Conservation (phyloP, 2,888 invertebrate species). For the Cactoblastis cactorum region DNA sequence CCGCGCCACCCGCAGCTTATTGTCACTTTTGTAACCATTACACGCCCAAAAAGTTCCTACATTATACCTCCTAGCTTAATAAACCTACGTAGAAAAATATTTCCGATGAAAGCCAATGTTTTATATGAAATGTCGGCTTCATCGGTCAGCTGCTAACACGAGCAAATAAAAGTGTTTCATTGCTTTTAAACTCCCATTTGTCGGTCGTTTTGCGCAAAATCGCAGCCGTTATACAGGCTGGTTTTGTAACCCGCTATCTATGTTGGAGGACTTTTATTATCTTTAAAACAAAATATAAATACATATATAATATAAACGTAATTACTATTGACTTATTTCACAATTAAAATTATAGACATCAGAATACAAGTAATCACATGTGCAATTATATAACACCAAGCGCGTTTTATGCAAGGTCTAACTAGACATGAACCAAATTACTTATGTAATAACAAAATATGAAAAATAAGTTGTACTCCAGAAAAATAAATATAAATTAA, state of each 20-base stretch:
- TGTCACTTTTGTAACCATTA: slow-evolving; percentile 56
- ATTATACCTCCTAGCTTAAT: slow-evolving; percentile 22
- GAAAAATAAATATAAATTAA: no score
- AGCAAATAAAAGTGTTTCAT: slow-evolving; percentile 52
- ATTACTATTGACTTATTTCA: no score
- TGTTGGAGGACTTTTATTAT: neutral
- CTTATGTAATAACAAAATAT: no score
- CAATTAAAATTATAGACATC: no score
- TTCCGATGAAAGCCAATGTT: slow-evolving; percentile 45
- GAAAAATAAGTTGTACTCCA: no score
- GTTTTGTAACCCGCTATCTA: neutral
- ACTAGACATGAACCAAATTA: no score
- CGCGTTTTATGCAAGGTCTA: no score
- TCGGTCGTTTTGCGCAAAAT: slow-evolving; percentile 32
- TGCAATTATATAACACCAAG: no score
- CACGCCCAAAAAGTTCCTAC: slow-evolving; percentile 48
- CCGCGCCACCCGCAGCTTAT: slow-evolving; percentile 42
- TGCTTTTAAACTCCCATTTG: slow-evolving; percentile 42
- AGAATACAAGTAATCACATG: no score
- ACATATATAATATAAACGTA: no score
- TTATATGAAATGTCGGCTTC: slow-evolving; percentile 45
- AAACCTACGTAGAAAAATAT: slow-evolving; percentile 40
- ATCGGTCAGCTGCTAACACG: slow-evolving; percentile 43
- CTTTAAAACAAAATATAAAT: no score
- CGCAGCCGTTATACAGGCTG: slow-evolving; percentile 26